Conservation (phyloP, 2,888 invertebrate species). For the Zaprionus bogoriensis region DNA sequence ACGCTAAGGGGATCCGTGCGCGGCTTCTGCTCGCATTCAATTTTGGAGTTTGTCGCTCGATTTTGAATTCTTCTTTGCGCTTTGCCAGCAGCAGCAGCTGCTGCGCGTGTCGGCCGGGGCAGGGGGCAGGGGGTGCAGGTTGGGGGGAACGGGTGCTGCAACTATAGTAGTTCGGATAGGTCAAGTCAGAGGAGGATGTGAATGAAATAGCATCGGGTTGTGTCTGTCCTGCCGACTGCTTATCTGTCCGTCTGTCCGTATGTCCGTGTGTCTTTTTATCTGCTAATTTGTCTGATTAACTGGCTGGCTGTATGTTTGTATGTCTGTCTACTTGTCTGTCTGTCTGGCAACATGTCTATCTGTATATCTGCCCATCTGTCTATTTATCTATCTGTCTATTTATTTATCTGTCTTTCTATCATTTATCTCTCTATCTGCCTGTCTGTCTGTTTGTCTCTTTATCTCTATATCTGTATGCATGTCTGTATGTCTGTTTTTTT, state of each 20-base stretch:
- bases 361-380: neutral
- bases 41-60: constrained; percentile 48
- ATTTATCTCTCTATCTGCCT: neutral
- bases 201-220: too few relatives aligned
- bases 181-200: neutral
- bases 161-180: constrained; percentile 9
- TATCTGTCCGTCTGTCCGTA: neutral
- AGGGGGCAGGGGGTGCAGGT: neutral
- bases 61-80: constrained; percentile 17
- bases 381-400: neutral
- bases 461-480: too few relatives aligned
- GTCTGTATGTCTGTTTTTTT: too few relatives aligned
- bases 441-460: neutral
- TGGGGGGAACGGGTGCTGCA: neutral
- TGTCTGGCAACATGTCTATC: neutral
- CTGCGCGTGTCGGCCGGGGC: neutral
- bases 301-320: neutral
- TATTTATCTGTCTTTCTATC: neutral
- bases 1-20: constrained; percentile 23
- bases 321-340: neutral
- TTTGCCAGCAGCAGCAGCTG: constrained; percentile 17
- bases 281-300: neutral
- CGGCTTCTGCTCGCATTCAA: constrained; percentile 31
- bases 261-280: neutral
- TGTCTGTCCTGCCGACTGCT: too few relatives aligned